These are phyloP conservation scores for Calameuta filiformis DNA, from an alignment of 2,888 invertebrate species.

Conservation along the genomic window DNA sequence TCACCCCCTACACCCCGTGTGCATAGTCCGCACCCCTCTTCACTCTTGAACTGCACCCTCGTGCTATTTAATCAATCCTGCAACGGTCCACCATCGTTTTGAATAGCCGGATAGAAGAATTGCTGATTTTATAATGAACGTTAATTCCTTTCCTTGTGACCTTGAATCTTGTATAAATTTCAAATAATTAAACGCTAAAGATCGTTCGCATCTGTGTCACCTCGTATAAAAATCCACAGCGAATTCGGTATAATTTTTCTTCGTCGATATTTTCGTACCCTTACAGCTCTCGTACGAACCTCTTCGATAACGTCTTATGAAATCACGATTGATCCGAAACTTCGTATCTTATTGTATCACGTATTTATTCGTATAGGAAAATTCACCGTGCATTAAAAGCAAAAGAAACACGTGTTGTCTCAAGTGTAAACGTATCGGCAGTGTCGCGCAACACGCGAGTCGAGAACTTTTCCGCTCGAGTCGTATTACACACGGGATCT, in stretches of 20 bases:
- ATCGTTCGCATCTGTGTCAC: too few relatives aligned
- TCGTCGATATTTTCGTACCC: not conserved
- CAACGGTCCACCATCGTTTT: not conserved
- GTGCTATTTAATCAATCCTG: not conserved
- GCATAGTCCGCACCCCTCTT: not conserved
- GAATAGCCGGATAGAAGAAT: not conserved
- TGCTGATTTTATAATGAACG: not conserved
- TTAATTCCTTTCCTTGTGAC: not conserved
- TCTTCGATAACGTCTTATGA: not conserved
- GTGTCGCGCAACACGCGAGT: not conserved
- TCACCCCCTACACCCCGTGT: not conserved
- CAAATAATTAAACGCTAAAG: not conserved
- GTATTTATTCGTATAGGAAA: not conserved
- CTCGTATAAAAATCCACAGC: too few relatives aligned
- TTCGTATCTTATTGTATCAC: not conserved
- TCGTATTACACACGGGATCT: slow-evolving; percentile 20
- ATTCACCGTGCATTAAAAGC: not conserved
- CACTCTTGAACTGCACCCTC: not conserved
- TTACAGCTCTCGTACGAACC: not conserved
- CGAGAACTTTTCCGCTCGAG: slow-evolving; percentile 22
- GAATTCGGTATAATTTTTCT: too few relatives aligned
- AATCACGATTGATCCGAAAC: not conserved
- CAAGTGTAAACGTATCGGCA: not conserved
- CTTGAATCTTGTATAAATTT: not conserved
- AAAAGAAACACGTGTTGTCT: not conserved